Conservation (phyloP, 2,888 invertebrate genomes). For the Yponomeuta evonymella region DNA sequence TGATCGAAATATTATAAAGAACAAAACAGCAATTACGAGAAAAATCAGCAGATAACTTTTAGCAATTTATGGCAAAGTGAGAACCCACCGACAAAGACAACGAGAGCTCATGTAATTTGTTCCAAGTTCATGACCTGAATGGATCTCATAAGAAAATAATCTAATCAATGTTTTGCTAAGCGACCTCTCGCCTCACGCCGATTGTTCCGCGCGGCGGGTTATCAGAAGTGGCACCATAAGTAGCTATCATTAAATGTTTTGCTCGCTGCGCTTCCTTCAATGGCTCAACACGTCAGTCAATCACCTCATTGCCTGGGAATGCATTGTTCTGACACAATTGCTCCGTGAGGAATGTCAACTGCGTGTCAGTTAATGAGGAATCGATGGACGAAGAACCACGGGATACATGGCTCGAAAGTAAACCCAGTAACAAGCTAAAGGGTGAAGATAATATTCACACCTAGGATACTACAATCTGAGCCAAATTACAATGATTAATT, state of each 20-base stretch:
- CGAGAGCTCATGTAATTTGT: too few relatives aligned
- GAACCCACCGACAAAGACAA: too few relatives aligned
- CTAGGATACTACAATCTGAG: neutral
- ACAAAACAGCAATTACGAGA: too few relatives aligned
- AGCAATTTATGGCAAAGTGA: too few relatives aligned
- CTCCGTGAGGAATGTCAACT: neutral
- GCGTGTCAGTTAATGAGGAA: neutral
- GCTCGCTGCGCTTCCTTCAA: neutral
- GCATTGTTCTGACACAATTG: neutral
- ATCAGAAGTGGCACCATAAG: neutral
- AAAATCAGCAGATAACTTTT: too few relatives aligned
- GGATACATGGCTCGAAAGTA: neutral
- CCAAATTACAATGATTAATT: too few relatives aligned
- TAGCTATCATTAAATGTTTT: neutral
- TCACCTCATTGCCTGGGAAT: neutral
- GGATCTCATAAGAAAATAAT: too few relatives aligned
- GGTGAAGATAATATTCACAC: neutral
- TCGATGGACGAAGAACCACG: neutral
- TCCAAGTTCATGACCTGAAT: too few relatives aligned
- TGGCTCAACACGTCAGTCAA: neutral
- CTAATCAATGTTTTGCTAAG: too few relatives aligned
- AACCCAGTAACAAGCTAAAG: neutral
- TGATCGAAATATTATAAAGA: too few relatives aligned
- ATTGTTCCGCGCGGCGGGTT: neutral
- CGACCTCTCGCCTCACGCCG: too few relatives aligned